Conservation (phyloP, 1,140 invertebrate species). For the Campodea augens region DNA sequence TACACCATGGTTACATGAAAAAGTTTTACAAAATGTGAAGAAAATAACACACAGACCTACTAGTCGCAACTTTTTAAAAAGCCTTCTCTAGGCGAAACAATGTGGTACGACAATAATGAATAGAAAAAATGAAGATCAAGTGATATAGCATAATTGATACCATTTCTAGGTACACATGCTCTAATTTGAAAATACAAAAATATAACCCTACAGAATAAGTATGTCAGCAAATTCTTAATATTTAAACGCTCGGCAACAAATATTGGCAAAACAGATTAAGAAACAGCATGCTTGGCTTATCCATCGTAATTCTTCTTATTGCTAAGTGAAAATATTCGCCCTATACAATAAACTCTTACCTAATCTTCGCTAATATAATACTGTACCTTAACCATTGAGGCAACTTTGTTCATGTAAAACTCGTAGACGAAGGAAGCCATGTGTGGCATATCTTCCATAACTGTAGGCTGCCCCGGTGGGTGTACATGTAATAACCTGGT, state of each 20-base stretch:
- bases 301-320: neutral
- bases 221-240: neutral
- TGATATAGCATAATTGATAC: no score
- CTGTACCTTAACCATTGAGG: conserved; percentile 35
- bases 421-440: conserved; percentile 87
- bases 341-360: neutral
- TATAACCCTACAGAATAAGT: neutral
- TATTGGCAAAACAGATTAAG: neutral
- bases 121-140: no score
- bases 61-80: no score
- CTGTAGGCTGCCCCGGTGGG: conserved; percentile 24
- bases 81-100: no score
- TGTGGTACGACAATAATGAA: no score
- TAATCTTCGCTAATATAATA: conserved; percentile 17
- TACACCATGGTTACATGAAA: no score
- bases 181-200: no score
- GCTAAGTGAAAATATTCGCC: neutral
- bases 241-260: neutral
- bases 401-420: conserved; percentile 60
- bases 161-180: no score
- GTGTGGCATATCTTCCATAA: conserved; percentile 70
- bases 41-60: no score
- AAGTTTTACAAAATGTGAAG: no score
- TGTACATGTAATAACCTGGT: conserved; percentile 28
- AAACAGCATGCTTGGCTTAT: neutral